These are phyloP conservation scores for Protonemura montana DNA, from an alignment of 2,888 invertebrate species.

Conservation along the genomic window DNA sequence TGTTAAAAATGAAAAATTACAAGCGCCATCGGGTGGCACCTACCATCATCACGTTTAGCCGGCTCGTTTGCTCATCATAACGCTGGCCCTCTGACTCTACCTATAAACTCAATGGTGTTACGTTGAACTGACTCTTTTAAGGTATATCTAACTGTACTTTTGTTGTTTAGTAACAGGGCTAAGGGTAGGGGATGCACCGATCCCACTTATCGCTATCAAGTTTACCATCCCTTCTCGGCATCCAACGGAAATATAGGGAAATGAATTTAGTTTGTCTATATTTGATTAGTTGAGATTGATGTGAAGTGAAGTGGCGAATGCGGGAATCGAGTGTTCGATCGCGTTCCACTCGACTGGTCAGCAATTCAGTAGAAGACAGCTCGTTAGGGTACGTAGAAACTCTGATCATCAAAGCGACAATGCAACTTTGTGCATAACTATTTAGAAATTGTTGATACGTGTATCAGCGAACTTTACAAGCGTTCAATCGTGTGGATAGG, in stretches of 20 bases:
- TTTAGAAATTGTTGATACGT: background rate
- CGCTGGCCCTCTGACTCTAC: no score
- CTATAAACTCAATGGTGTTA: no score
- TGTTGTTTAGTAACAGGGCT: no score
- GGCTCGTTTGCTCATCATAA: no score
- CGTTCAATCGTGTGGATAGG: no score
- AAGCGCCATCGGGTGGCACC: no score
- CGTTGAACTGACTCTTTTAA: no score
- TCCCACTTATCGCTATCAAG: background rate
- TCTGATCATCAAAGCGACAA: background rate
- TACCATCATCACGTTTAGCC: no score
- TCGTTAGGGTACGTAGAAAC: background rate
- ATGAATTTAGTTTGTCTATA: conserved; percentile 21
- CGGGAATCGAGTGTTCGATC: background rate
- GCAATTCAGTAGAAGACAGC: background rate
- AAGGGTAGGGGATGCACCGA: background rate
- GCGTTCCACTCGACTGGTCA: background rate
- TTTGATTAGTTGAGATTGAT: conserved; percentile 29
- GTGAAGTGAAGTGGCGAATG: background rate
- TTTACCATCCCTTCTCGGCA: background rate
- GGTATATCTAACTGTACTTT: no score
- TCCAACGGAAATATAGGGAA: background rate
- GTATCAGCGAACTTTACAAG: no score
- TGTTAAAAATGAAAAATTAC: no score
- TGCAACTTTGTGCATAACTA: background rate